A percentile compares a stretch with the other conserved stretches of the same genome.
Evolutionary conservation across 2,797 vertebrate species (phyloP).

Genomic region (Dendrocincla fuliginosa): DNA sequence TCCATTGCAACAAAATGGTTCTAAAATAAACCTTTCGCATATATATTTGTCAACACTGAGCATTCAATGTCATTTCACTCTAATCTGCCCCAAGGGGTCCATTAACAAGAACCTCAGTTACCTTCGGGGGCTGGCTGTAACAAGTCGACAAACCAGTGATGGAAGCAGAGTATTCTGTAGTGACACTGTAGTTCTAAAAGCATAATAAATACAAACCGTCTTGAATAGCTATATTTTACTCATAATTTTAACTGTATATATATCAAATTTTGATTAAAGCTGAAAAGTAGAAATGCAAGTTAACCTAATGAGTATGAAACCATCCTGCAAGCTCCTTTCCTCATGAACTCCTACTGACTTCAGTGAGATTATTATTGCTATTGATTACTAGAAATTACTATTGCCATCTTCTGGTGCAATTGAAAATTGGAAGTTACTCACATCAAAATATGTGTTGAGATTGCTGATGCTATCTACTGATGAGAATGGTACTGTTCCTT

Average conservation of each 20-base stretch:
- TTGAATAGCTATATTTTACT: background rate
- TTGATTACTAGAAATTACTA: slow-evolving; percentile 63
- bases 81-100: background rate
- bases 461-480: background rate
- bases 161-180: background rate
- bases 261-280: background rate
- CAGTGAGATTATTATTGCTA: slow-evolving; percentile 46
- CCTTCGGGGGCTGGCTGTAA: background rate
- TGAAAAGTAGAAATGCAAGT: background rate
- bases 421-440: slow-evolving; percentile 38
- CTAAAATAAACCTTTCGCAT: background rate
- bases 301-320: background rate
- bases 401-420: slow-evolving; percentile 68
- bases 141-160: background rate
- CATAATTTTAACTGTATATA: background rate
- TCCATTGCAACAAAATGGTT: background rate
- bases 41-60: too few relatives aligned
- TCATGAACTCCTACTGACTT: background rate
- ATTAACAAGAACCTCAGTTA: background rate
- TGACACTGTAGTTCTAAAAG: background rate
- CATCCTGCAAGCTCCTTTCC: background rate
- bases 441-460: background rate
- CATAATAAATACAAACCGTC: background rate
- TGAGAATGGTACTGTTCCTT: background rate
- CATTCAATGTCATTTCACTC: background rate